These are phyloP conservation scores for Agrotis exclamationis DNA, from an alignment of 2,888 invertebrate species.

Conservation along the genomic window DNA sequence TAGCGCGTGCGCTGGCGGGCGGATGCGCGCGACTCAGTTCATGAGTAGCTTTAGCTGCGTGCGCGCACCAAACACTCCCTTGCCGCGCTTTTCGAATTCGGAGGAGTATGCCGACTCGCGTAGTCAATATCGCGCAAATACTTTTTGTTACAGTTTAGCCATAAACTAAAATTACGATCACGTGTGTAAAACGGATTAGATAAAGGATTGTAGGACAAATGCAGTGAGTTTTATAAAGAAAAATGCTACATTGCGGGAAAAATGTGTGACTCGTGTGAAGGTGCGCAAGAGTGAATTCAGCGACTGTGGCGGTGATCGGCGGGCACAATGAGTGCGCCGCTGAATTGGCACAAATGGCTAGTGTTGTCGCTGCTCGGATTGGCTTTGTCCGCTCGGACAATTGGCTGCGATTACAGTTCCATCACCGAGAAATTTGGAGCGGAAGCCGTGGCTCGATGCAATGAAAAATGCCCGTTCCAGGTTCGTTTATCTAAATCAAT, in stretches of 20 bases:
- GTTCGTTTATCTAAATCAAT: constrained; percentile 72
- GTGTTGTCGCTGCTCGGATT: constrained; percentile 90
- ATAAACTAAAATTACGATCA: constrained; percentile 25
- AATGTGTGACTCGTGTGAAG: constrained; percentile 75
- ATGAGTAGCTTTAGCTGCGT: constrained; percentile 84
- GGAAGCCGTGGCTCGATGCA: constrained; percentile 89
- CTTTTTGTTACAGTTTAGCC: constrained; percentile 45
- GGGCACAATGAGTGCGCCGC: constrained; percentile 87
- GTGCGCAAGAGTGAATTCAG: constrained; percentile 77
- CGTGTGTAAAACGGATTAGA: constrained; percentile 24
- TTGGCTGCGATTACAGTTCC: constrained; percentile 90
- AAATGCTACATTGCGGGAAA: constrained; percentile 70
- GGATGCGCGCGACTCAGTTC: constrained; percentile 79
- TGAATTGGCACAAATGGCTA: constrained; percentile 91
- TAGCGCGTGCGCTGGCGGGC: constrained; percentile 77
- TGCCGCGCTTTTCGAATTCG: constrained; percentile 69
- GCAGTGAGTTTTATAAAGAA: constrained; percentile 56
- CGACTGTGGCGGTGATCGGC: constrained; percentile 71
- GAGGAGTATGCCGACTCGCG: constrained; percentile 76
- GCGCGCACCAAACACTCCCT: constrained; percentile 76
- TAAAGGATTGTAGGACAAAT: constrained; percentile 43
- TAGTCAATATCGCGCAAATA: constrained; percentile 56
- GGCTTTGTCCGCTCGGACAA: constrained; percentile 90
- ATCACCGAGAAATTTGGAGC: constrained; percentile 91
- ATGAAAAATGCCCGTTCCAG: constrained; percentile 90